Evolutionary conservation across 2,113 vertebrate species (phyloP).

Genomic region (Lycaon pictus): DNA sequence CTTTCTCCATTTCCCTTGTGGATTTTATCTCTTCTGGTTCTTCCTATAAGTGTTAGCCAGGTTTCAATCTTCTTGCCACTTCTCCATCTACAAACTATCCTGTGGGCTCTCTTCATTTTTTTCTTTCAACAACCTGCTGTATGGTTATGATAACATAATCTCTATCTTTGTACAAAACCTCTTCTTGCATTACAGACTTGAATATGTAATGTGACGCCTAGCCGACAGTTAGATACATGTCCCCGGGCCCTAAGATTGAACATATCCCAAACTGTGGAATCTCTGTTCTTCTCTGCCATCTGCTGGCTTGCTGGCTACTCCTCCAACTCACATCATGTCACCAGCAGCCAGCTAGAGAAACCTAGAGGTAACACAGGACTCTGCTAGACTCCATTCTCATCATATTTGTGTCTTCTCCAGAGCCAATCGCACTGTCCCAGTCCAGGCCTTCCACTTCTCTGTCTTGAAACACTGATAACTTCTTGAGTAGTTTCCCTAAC

Average conservation of each 20-base stretch:
- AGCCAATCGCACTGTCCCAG: too few species aligned
- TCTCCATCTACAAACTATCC: neutral
- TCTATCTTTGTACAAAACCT: neutral
- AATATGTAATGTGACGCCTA: neutral
- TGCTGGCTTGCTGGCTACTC: neutral
- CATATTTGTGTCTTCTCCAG: neutral
- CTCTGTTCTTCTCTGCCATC: constrained; percentile 56
- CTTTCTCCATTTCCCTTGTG: neutral
- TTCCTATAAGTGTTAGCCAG: neutral
- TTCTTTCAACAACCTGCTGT: neutral
- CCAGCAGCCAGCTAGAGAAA: neutral
- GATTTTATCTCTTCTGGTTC: neutral
- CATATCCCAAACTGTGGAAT: neutral
- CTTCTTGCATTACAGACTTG: neutral
- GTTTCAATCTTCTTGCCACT: neutral
- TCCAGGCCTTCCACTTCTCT: neutral
- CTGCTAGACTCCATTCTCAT: neutral
- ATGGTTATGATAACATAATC: neutral
- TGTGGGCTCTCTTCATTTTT: neutral
- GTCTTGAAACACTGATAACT: neutral
- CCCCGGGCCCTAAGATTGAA: neutral
- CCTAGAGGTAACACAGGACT: rapidly evolving
- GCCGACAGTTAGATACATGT: neutral
- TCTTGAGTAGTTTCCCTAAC: neutral
- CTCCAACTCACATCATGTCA: neutral